Evolutionary conservation across 2,888 invertebrate genomes (phyloP).

Genomic region (Rotaria magnacalcarata): DNA sequence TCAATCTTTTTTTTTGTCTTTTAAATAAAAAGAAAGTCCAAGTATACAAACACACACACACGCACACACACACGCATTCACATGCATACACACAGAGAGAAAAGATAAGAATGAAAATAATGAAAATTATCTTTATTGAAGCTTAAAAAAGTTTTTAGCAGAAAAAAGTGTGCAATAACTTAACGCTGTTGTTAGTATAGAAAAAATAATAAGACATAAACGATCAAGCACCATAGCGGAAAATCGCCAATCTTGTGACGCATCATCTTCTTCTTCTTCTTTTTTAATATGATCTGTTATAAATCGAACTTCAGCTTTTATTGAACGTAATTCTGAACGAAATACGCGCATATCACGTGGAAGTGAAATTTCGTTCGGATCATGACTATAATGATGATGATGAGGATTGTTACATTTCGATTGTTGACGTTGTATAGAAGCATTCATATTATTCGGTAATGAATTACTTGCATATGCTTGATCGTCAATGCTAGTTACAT

Average conservation of each 20-base stretch:
- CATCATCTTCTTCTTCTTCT: conserved; percentile 44
- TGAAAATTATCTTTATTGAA: not conserved
- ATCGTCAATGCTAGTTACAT: not conserved
- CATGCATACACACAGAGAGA: not conserved
- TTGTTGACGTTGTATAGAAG: not conserved
- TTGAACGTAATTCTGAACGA: conserved; percentile 37
- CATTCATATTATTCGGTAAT: not conserved
- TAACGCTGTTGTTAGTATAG: conserved; percentile 28
- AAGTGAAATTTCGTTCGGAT: not conserved
- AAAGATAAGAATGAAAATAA: conserved; percentile 10
- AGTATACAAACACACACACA: conserved; percentile 13
- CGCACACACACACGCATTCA: not conserved
- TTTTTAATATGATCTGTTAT: conserved; percentile 42
- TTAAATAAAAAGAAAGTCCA: not conserved
- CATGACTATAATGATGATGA: conserved; percentile 14
- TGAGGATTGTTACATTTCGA: not conserved
- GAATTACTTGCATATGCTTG: not conserved
- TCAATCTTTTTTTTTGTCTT: conserved; percentile 6
- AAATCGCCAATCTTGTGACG: conserved; percentile 44
- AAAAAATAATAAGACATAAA: conserved; percentile 39
- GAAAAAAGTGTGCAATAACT: conserved; percentile 41
- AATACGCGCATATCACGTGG: conserved; percentile 40
- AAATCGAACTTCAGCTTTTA: conserved; percentile 38
- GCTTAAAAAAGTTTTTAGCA: conserved; percentile 42
- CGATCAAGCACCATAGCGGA: conserved; percentile 47